Evolutionary conservation across 1,140 invertebrate genomes (phyloP), one percentile per base, ranked within the genome.

Genomic region (Ditylenchus dipsaci): DNA sequence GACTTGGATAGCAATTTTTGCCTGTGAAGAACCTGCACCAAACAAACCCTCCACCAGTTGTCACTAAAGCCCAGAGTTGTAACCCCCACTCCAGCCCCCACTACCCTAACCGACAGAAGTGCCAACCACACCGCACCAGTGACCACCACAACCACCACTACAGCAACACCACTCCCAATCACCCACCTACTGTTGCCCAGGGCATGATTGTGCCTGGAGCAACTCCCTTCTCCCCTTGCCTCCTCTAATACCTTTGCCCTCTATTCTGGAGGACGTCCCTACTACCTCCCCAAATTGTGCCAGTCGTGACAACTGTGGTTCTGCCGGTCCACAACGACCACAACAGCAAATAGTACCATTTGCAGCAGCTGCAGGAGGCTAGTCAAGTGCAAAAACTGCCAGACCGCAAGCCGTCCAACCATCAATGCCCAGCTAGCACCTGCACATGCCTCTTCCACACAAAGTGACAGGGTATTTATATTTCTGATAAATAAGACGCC

Each of bases 1-100:
- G 75, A 76, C 19, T 64, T 76, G 47, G 64, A 59, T 30, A 27
- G 67, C 26, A 59, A 66, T 63, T n/a, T n/a, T 60, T 76, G 59
- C 75, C 75, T 7, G 42, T 56, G 23, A 21, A 53, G 43, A 26
- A 13, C 33, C 67, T 17, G 11, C 66, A 29, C 58, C 45, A 42
- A n/a, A 42, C 45, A 29, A 42, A 26, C 29, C 29, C 7, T 21
- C n/a, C 19, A 62, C 7, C 27, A 27, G 30, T 69, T 15, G 27
- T 23, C 1, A 47, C n/a, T 19, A 33, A 43, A 68, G 29, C 53
- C 19, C 21, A 23, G 27, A 27, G 47, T n/a, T 57, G 1, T 3
- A 9, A 30, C 43, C 45, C 1, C 3, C 62, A 15, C 49, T 47
- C 26, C 66, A 1, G 27, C 19, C 47, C 21, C 26, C 17, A 23